These are phyloP conservation scores for Nesidiocoris tenuis DNA, from an alignment of 2,888 invertebrate genomes.

Conservation along the genomic window DNA sequence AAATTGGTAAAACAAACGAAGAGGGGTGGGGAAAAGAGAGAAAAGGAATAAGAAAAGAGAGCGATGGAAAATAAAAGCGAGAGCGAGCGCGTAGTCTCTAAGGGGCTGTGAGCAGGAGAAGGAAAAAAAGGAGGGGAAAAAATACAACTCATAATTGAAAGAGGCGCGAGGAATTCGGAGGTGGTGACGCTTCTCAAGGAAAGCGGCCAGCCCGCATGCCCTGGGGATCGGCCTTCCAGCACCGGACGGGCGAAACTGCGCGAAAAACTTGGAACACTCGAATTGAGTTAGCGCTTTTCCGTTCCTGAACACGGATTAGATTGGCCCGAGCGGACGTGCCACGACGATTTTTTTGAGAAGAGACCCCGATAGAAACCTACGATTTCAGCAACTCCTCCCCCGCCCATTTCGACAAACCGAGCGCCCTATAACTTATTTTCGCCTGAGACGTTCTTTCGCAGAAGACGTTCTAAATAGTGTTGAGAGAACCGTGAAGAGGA, in stretches of 20 bases:
- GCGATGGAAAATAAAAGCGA: not conserved
- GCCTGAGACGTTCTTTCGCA: not conserved
- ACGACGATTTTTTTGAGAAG: not conserved
- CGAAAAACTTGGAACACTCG: conserved; percentile 30
- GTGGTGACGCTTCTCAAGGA: not conserved
- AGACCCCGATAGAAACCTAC: not conserved
- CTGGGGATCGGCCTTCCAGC: conserved; percentile 12
- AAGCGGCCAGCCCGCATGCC: not conserved
- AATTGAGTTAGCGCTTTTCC: conserved; percentile 30
- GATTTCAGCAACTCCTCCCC: not conserved
- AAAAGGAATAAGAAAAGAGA: not conserved
- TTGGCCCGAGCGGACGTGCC: conserved; percentile 28
- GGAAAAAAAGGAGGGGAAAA: not conserved
- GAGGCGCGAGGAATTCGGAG: conserved; percentile 1
- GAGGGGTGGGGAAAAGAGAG: not conserved
- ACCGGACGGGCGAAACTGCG: conserved; percentile 24
- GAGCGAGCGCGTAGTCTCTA: no score
- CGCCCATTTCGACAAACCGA: not conserved
- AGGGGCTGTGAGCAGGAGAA: not conserved
- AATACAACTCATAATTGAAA: conserved; percentile 33
- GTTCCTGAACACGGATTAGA: conserved; percentile 24
- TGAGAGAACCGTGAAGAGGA: not conserved
- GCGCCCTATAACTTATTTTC: not conserved
- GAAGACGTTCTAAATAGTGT: not conserved
- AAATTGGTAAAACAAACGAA: conserved; percentile 35